These are phyloP conservation scores for Mactra quadrangularis DNA, from an alignment of 1,140 invertebrate genomes.

Conservation along the genomic window DNA sequence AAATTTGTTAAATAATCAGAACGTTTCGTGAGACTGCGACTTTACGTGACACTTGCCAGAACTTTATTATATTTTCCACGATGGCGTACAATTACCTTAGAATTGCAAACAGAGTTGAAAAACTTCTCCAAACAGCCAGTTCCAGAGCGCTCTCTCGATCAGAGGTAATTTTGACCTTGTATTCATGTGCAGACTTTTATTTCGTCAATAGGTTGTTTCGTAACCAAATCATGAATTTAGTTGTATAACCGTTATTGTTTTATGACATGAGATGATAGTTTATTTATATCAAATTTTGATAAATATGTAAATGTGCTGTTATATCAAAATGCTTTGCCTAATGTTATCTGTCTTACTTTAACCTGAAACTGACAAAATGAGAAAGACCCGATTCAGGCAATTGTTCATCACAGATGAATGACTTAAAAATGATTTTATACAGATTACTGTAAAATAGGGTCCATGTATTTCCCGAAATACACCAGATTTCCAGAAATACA, in stretches of 20 bases:
- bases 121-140: conserved; percentile 14
- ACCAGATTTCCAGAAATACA: no score
- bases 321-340: background rate
- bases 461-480: no score
- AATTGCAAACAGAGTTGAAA: conserved; percentile 13
- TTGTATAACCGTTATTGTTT: background rate
- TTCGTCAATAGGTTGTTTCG: background rate
- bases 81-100: conserved; percentile 41
- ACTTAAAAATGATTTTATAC: no score
- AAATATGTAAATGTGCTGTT: background rate
- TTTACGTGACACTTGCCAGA: background rate
- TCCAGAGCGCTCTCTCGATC: conserved; percentile 1
- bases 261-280: background rate
- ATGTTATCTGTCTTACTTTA: no score
- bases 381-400: no score
- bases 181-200: background rate
- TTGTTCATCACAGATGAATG: no score
- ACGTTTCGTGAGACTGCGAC: conserved; percentile 12
- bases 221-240: background rate
- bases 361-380: background rate
- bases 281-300: background rate
- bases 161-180: conserved; percentile 17
- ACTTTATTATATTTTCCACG: conserved; percentile 1
- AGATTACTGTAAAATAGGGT: no score
- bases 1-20: conserved; percentile 16